phyloP scores from a whole-genome alignment of 2,113 vertebrate genomes.

The Pleuronectes platessa region DNA sequence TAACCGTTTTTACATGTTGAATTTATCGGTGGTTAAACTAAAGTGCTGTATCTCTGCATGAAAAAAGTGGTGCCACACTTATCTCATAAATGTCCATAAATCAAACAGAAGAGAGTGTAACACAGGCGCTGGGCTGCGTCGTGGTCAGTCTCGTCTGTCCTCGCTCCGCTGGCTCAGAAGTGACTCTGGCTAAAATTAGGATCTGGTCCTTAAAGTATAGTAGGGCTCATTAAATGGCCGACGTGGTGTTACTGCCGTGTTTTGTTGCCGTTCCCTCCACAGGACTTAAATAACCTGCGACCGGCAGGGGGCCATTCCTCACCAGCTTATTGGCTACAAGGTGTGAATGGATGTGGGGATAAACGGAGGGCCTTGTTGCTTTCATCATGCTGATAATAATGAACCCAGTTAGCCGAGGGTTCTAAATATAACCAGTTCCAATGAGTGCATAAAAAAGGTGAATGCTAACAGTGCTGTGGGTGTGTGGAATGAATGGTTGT shows the following conservation, averaged over 20 bases:
- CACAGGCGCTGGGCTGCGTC: background rate
- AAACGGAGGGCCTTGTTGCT: slow-evolving; percentile 32
- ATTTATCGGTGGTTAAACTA: background rate
- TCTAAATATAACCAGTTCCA: slow-evolving; percentile 43
- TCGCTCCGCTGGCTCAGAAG: background rate
- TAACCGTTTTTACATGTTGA: background rate
- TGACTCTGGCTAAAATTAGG: slow-evolving; percentile 36
- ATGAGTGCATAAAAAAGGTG: slow-evolving; percentile 12
- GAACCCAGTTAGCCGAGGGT: slow-evolving; percentile 11
- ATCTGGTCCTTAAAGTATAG: slow-evolving; percentile 17
- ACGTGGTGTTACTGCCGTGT: slow-evolving; percentile 22
- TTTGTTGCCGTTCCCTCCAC: slow-evolving; percentile 47
- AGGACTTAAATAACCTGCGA: slow-evolving; percentile 61
- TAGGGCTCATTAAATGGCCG: slow-evolving; percentile 43
- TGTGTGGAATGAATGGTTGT: slow-evolving; percentile 39
- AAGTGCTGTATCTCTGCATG: too few species aligned
- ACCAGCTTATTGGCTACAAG: slow-evolving; percentile 61
- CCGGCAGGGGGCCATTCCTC: slow-evolving; percentile 57
- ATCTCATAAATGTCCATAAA: background rate
- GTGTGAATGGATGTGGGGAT: slow-evolving; percentile 65
- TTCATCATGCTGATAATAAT: slow-evolving; percentile 44
- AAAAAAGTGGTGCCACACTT: background rate
- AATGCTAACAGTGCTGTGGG: slow-evolving; percentile 14
- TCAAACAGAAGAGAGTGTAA: background rate
- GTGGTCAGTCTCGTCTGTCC: background rate